phyloP scores from a whole-genome alignment of 2,113 vertebrate genomes.

The Malurus alboscapulatus region DNA sequence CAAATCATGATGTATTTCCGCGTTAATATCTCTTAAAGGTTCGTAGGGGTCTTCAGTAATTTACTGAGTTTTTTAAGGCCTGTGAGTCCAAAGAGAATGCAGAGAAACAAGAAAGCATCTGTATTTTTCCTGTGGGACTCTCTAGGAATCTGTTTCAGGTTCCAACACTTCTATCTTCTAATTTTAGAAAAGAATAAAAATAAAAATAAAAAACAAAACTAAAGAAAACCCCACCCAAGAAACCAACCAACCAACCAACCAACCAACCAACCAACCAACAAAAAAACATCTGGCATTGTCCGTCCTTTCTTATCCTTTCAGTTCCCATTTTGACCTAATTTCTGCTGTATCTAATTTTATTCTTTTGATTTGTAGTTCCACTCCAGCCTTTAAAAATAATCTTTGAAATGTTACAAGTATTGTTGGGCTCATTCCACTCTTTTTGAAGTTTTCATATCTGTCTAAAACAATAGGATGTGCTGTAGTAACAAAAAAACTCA shows the following conservation, averaged over 20 bases:
- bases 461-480: neutral
- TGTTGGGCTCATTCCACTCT: neutral
- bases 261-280: neutral
- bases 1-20: neutral
- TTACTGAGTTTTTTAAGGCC: neutral
- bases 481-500: neutral
- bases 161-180: neutral
- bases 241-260: too few relatives aligned
- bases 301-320: neutral
- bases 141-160: neutral
- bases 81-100: neutral
- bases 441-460: neutral
- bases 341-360: neutral
- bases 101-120: neutral
- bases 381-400: neutral
- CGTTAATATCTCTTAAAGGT: neutral
- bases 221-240: too few relatives aligned
- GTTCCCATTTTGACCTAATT: neutral
- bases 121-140: neutral
- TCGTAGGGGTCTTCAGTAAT: neutral
- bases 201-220: neutral
- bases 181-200: neutral
- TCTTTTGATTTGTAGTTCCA: neutral
- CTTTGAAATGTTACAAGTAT: neutral
- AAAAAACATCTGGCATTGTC: neutral